These are phyloP conservation scores for Abramis brama DNA, from an alignment of 2,113 vertebrate genomes.

Conservation along the genomic window DNA sequence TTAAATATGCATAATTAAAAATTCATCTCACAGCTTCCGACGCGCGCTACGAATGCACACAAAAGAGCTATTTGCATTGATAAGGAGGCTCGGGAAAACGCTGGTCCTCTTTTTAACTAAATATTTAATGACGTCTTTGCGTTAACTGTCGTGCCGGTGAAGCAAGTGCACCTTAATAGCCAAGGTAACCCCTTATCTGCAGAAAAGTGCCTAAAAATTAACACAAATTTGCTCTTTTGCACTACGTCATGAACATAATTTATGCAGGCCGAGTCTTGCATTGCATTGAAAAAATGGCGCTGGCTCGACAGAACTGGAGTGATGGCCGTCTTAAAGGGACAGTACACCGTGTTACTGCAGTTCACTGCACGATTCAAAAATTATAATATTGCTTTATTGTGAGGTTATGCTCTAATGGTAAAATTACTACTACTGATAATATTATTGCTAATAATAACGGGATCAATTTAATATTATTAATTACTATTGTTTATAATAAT, in stretches of 20 bases:
- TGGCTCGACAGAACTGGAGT: slow-evolving; percentile 72
- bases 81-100: slow-evolving; percentile 77
- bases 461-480: neutral
- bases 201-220: slow-evolving; percentile 73
- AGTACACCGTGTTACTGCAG: slow-evolving; percentile 32
- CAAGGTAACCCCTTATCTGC: slow-evolving; percentile 62
- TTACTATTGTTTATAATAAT: neutral
- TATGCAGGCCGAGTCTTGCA: slow-evolving; percentile 93
- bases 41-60: slow-evolving; percentile 79
- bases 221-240: slow-evolving; percentile 87
- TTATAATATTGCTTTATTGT: neutral
- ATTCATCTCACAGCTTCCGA: slow-evolving; percentile 83
- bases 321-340: slow-evolving; percentile 80
- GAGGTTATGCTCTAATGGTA: neutral
- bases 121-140: slow-evolving; percentile 76
- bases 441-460: neutral
- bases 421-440: neutral
- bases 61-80: slow-evolving; percentile 85
- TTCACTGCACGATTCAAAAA: neutral
- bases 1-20: slow-evolving; percentile 81
- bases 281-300: slow-evolving; percentile 84
- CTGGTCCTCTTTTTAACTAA: slow-evolving; percentile 70
- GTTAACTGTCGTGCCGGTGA: slow-evolving; percentile 59
- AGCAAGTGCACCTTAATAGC: slow-evolving; percentile 60
- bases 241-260: slow-evolving; percentile 99